These are phyloP conservation scores for Hippopotamus amphibius DNA, from an alignment of 2,113 vertebrate species.

Conservation along the genomic window DNA sequence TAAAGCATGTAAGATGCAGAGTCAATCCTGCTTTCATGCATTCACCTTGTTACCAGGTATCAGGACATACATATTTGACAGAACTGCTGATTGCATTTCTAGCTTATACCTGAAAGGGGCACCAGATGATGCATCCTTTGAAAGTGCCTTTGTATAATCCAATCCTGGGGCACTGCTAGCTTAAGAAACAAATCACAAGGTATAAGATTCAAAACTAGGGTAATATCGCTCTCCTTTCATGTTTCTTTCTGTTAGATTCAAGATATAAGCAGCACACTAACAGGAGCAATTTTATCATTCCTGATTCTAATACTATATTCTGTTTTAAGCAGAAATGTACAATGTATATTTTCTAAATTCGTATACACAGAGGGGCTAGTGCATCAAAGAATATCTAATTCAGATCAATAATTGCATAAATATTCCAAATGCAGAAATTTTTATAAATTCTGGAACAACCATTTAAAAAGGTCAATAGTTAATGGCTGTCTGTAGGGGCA, in stretches of 20 bases:
- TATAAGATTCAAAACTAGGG: neutral
- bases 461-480: neutral
- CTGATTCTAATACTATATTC: neutral
- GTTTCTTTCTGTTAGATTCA: neutral
- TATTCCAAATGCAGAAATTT: neutral
- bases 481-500: neutral
- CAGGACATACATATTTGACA: neutral
- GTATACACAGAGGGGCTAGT: neutral
- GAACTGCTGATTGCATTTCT: neutral
- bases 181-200: neutral
- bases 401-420: neutral
- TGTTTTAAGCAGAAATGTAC: conserved; percentile 1
- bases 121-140: neutral
- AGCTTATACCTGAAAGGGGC: neutral
- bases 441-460: neutral
- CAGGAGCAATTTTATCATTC: neutral
- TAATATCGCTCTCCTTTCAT: neutral
- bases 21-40: neutral
- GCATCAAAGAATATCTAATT: neutral
- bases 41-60: neutral
- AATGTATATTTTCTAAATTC: conserved; percentile 9
- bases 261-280: neutral
- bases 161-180: neutral
- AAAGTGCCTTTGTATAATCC: neutral
- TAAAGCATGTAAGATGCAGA: neutral